Base-by-base conservation (phyloP, 2,797 vertebrate species). In the Capromys pilorides region DNA sequence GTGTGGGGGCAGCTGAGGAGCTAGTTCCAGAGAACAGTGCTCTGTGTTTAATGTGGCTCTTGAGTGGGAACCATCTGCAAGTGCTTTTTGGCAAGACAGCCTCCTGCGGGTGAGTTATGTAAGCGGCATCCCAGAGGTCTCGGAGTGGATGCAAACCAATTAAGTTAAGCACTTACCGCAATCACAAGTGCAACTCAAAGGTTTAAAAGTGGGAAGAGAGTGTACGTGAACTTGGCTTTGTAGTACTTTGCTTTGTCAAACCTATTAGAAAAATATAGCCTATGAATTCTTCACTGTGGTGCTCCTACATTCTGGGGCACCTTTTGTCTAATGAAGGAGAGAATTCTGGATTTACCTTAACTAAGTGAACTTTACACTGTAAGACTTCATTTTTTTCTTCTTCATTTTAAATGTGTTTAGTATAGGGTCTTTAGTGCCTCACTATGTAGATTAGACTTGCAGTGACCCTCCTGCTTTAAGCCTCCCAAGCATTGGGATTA, bases 91-190 rank as follows among this genome's bases (percentile, higher is more conserved):
- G 96, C 96, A 97, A 97, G 95, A 90, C 85, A 88, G 94, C 64
- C 89, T 95, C 69, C 93, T 88, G 87, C 90, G 85, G 93, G 96
- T 97, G 97, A 97, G 97, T 97, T 97, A 97, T 97, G 97, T 95
- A 93, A 94, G 93, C 57, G 94, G 96, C 96, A 92, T 97, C 97
- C 97, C 96, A 96, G 94, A 97, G 97, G 97, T 97, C 96, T 94
- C 12, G 10, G 95, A 94, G 88, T 96, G 93, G 96, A 97, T 97
- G 93, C 97, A 97, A 97, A 97, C 96, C 97, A 97, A 97, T 97
- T 97, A 96, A 97, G 97, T 97, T 96, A 97, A 97, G 97, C 96
- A 93, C 97, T 97, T 97, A 97, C 97, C 95, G 59, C 97, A 97
- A 96, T 95, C 96, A 84, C 73, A 94, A 97, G 96, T 95, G 90